Evolutionary conservation across 2,113 vertebrate species (phyloP), one percentile per base, ranked within the genome.

Genomic region (Rattus rattus): DNA sequence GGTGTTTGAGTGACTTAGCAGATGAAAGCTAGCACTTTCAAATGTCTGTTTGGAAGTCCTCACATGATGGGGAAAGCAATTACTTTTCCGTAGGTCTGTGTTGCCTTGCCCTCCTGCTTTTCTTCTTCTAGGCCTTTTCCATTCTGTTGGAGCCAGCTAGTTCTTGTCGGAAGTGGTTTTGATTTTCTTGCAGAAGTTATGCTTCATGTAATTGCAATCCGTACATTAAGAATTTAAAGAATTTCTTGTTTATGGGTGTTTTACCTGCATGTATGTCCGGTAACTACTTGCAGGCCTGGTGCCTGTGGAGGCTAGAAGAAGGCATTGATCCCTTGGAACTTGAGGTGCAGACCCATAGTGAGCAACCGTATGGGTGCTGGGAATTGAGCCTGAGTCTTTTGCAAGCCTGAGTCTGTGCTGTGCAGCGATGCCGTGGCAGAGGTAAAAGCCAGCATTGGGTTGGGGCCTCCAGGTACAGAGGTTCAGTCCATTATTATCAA

Each of bases 151-250:
- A 80, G 49, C 84, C 59, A 92, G 4, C 90, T 95, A 94, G 88
- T 86, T 95, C 81, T 96, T 90, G 67, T 83, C 81, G 92, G 76
- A 96, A 47, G 75, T 65, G 80, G 43, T 97, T 96, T 69, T 43
- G 92, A 43, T 83, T 91, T 96, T 91, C 86, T 24, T 67, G 19
- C 6, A 75, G 88, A 96, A 95, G 49, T 59, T 94, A 84, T 90
- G 65, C 28, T 94, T 96, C 89, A 91, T 72, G 26, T 95, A 81
- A 96, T 96, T 96, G 76, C 92, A 95, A 81, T 92, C 65, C 96
- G 67, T 83, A 22, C 56, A 39, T 83, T 39, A 83, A 83, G 54
- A 56, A 1, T 59, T 52, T 52, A 20, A 11, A 52, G 59, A 24
- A 26, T 26, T 24, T 75, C 43, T 43, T 39, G 19, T 76, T 10